Percentiles rank a stretch among this genome's conserved stretches.
These are phyloP conservation scores for Hoplostethus mediterraneus DNA, from an alignment of 2,797 vertebrate species.

Conservation along the genomic window DNA sequence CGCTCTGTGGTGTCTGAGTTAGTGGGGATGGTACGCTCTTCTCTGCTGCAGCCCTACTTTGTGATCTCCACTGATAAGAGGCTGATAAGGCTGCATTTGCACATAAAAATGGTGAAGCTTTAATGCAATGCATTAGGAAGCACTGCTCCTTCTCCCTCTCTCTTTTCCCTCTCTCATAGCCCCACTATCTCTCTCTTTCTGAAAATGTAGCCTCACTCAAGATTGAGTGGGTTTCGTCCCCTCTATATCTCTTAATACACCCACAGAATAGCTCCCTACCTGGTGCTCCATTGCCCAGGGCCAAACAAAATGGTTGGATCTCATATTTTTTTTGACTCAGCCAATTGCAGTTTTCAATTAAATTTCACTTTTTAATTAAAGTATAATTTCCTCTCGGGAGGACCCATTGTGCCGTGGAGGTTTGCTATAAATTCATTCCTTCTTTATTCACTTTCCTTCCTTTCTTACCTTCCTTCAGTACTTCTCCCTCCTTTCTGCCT, in stretches of 20 bases:
- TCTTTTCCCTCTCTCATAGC: neutral
- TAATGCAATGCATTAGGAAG: too few relatives aligned
- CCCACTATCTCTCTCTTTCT: neutral
- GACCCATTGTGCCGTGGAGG: neutral
- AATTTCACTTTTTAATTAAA: constrained; percentile 46
- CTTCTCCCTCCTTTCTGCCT: neutral
- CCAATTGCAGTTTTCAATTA: constrained; percentile 33
- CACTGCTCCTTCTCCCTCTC: neutral
- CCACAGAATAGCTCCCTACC: constrained; percentile 10
- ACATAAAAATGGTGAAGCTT: too few relatives aligned
- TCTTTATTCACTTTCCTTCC: too few relatives aligned
- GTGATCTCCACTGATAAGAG: too few relatives aligned
- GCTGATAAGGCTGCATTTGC: too few relatives aligned
- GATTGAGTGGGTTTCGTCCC: neutral
- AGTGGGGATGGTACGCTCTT: too few relatives aligned
- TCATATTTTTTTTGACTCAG: neutral
- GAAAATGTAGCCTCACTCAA: neutral
- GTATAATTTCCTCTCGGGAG: constrained; percentile 8
- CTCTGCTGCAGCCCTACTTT: too few relatives aligned
- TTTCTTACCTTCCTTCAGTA: too few relatives aligned
- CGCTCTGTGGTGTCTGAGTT: too few relatives aligned
- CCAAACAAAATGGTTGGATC: constrained; percentile 17
- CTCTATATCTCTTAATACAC: neutral
- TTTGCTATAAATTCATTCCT: neutral
- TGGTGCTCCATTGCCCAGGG: constrained; percentile 8